These are phyloP conservation scores for Mellilla xanthometata DNA, from an alignment of 2,888 invertebrate species.

Conservation along the genomic window DNA sequence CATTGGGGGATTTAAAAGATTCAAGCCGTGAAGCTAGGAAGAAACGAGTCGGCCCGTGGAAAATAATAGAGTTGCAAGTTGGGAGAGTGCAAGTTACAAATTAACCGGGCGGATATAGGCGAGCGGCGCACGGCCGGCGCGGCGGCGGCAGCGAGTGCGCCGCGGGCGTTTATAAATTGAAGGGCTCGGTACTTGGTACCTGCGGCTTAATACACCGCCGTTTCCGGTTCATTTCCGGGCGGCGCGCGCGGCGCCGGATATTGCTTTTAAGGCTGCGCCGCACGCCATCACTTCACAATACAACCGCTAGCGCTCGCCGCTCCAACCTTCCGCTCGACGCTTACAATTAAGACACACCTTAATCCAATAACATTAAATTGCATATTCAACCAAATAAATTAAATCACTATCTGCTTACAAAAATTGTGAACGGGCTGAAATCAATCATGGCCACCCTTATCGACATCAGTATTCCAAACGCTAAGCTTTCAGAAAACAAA, in stretches of 20 bases:
- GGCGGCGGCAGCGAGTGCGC: constrained; percentile 54
- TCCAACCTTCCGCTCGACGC: constrained; percentile 36
- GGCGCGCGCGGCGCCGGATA: constrained; percentile 82
- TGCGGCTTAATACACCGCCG: constrained; percentile 83
- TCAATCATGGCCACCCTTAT: too few species aligned
- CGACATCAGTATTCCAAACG: neutral
- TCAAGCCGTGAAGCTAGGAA: neutral
- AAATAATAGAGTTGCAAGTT: constrained; percentile 14
- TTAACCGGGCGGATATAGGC: constrained; percentile 66
- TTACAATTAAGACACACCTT: neutral
- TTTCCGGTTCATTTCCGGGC: constrained; percentile 83
- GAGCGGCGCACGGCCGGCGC: constrained; percentile 47
- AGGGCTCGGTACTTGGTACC: constrained; percentile 69
- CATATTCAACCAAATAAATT: neutral
- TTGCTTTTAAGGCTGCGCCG: constrained; percentile 82
- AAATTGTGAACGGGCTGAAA: too few species aligned
- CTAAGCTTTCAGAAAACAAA: constrained; percentile 29
- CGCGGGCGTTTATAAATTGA: constrained; percentile 81
- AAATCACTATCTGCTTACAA: too few species aligned
- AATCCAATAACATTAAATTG: constrained; percentile 10
- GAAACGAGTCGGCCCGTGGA: constrained; percentile 3
- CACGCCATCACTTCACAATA: constrained; percentile 61
- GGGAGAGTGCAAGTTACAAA: constrained; percentile 62
- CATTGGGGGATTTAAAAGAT: constrained; percentile 29
- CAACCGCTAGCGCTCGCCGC: constrained; percentile 42